Evolutionary conservation across 2,113 vertebrate genomes (phyloP), one percentile per base, ranked within the genome.

Genomic region (Prochilodus magdalenae): DNA sequence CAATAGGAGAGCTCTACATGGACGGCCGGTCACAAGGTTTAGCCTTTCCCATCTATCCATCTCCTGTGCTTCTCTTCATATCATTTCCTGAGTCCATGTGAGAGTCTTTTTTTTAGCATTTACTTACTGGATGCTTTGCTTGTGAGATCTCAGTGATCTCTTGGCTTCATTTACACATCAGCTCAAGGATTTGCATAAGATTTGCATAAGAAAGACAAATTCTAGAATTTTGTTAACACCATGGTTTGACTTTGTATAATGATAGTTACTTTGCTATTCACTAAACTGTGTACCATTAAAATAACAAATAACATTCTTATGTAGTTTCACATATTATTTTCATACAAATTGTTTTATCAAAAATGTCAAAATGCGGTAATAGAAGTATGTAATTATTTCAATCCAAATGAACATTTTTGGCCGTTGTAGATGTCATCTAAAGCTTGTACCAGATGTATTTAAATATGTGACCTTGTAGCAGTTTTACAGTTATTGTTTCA

Each of bases 1-100:
- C 30, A 63, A 44, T 44, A 62, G n/a, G 8, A 70, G 20, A 18
- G 66, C 40, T 13, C 20, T n/a, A 14, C 66, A 44, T 44, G 66
- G 66, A 44, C 22, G 66, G 66, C n/a, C 66, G 20, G 33, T 44
- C 66, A 44, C 33, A 40, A 70, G 36, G 33, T 70, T 44, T 70
- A 44, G 22, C 33, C 33, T 4, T 44, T 70, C 24, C 10, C 40
- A 24, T 70, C 36, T 70, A n/a, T 70, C 13, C 66, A 70, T 44
- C 66, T 20, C 36, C 66, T 70, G 33, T 13, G 20, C 33, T 44
- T 70, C 66, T 70, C 36, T 44, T 44, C 33, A 70, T 22, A 13
- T 40, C 22, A 70, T 70, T 70, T 70, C 36, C 33, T 22, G 22
- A 13, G 33, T 14, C 16, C 36, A 24, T 69, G 20, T n/a, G 33